A percentile compares a stretch with the other conserved stretches of the same genome.
phyloP scores from a whole-genome alignment of 1,140 invertebrate genomes.

The Pentalonia nigronervosa region DNA sequence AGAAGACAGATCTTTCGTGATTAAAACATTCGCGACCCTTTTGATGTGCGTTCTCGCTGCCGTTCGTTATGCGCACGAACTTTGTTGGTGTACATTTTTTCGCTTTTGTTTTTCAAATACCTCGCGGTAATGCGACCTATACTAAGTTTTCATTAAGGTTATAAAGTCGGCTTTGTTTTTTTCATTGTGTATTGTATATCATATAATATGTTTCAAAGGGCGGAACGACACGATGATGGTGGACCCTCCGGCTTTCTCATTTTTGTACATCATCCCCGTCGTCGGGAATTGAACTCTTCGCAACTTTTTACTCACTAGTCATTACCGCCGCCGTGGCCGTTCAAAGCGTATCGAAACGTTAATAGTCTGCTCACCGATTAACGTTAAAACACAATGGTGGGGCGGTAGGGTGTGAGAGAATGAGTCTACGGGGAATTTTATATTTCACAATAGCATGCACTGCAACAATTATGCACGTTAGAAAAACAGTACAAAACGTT shows the following conservation, averaged over 20 bases:
- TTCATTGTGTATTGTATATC: not conserved
- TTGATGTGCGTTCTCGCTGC: constrained; percentile 26
- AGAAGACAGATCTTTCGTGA: constrained; percentile 18
- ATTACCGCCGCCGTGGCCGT: no score
- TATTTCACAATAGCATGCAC: not conserved
- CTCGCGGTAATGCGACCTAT: not conserved
- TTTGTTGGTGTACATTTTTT: constrained; percentile 17
- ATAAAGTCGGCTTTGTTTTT: constrained; percentile 41
- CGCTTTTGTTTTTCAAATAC: constrained; percentile 13
- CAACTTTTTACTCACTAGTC: not conserved
- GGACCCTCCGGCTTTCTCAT: not conserved
- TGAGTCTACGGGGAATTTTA: not conserved
- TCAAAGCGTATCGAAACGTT: not conserved
- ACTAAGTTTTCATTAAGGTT: constrained; percentile 43
- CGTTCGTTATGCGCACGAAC: not conserved
- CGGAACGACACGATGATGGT: not conserved
- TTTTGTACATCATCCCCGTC: not conserved
- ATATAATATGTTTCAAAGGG: not conserved
- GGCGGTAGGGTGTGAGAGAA: no score
- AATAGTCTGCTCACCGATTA: not conserved
- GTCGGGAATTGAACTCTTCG: not conserved
- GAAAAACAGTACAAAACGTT: not conserved
- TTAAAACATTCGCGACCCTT: constrained; percentile 39
- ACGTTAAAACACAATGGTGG: not conserved
- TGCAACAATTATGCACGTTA: not conserved